A percentile compares a stretch with the other conserved stretches of the same genome.
Conservation (phyloP, 2,797 vertebrate species). For the Pseudopleuronectes americanus region DNA sequence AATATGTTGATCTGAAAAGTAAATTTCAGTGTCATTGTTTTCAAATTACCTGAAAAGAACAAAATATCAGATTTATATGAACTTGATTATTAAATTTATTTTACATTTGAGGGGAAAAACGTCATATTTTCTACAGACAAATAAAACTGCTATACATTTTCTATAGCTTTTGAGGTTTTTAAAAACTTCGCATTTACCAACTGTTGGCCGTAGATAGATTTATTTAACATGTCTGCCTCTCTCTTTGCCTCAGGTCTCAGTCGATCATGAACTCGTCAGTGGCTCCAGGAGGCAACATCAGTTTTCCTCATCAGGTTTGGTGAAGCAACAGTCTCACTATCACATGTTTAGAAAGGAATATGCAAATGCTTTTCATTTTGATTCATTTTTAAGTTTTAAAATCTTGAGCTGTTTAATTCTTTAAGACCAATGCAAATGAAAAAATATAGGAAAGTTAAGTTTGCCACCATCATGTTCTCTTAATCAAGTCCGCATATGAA, state of each 20-base stretch:
- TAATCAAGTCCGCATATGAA: not conserved
- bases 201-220: not conserved
- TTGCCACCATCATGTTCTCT: not conserved
- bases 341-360: too few relatives aligned
- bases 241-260: not conserved
- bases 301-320: conserved; percentile 55
- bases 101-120: too few relatives aligned
- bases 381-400: not conserved
- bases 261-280: conserved; percentile 56
- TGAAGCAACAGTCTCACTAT: not conserved
- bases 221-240: not conserved
- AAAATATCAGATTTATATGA: not conserved
- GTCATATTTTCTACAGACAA: too few relatives aligned
- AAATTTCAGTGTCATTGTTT: not conserved
- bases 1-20: not conserved
- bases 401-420: not conserved
- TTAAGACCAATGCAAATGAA: not conserved
- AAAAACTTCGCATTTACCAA: too few relatives aligned
- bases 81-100: too few relatives aligned
- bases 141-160: too few relatives aligned
- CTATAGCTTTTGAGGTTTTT: too few relatives aligned
- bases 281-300: conserved; percentile 51
- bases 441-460: too few relatives aligned
- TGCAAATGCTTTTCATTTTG: not conserved
- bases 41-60: not conserved